These are phyloP conservation scores for Pseudanteris insignis DNA, from an alignment of 2,888 invertebrate genomes.

Conservation along the genomic window DNA sequence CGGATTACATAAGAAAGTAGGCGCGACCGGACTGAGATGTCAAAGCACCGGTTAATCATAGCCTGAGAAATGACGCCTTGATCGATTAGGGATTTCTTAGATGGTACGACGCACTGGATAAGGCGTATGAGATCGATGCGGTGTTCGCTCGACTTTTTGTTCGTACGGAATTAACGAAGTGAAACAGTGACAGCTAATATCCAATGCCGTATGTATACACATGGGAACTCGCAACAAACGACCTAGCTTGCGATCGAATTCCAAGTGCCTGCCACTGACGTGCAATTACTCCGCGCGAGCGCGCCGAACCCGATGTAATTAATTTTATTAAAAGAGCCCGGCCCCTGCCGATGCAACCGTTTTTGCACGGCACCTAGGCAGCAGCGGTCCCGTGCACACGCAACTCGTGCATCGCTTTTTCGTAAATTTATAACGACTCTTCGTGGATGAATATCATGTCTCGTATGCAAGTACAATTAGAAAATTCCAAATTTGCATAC, in stretches of 20 bases:
- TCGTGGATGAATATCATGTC: too few relatives aligned
- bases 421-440: too few relatives aligned
- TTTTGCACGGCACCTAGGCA: too few relatives aligned
- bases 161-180: constrained; percentile 22
- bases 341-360: too few relatives aligned
- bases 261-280: constrained; percentile 54
- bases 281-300: constrained; percentile 33
- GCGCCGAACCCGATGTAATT: constrained; percentile 22
- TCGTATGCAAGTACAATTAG: constrained; percentile 1
- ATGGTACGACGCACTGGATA: constrained; percentile 13
- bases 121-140: constrained; percentile 8
- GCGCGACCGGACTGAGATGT: not conserved
- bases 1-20: too few relatives aligned
- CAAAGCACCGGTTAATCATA: constrained; percentile 15
- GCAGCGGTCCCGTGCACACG: too few relatives aligned
- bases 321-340: constrained; percentile 34
- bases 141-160: constrained; percentile 13
- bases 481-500: too few relatives aligned
- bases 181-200: constrained; percentile 34
- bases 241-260: constrained; percentile 45
- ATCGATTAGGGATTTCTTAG: constrained; percentile 13
- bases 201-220: constrained; percentile 15
- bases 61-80: constrained; percentile 14
- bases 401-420: too few relatives aligned
- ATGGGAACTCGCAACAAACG: constrained; percentile 38